Evolutionary conservation across 2,113 vertebrate genomes (phyloP).

Genomic region (Phylloscopus trochiloides): DNA sequence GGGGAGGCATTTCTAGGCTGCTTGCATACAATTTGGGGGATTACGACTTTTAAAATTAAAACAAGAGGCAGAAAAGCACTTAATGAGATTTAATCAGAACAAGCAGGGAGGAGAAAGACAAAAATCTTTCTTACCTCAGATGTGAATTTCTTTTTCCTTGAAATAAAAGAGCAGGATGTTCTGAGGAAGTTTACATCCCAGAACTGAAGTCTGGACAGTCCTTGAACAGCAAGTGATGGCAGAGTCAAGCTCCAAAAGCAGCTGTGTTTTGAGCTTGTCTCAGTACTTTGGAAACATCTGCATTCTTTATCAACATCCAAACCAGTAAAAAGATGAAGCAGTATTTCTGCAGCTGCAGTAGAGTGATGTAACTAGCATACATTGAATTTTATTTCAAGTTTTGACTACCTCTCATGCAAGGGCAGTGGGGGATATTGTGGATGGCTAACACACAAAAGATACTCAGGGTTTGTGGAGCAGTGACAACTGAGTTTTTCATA

Average conservation of each 20-base stretch:
- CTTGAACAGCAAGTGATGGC: conserved; percentile 49
- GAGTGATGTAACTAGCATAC: background rate
- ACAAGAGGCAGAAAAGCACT: background rate
- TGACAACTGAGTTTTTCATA: background rate
- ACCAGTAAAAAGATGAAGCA: conserved; percentile 25
- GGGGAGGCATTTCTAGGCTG: background rate
- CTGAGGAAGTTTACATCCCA: conserved; percentile 34
- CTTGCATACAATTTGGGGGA: background rate
- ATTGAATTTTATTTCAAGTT: conserved; percentile 20
- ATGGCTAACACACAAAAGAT: background rate
- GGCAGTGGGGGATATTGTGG: background rate
- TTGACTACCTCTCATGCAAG: background rate
- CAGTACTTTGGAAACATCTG: conserved; percentile 61
- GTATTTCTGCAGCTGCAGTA: conserved; percentile 45
- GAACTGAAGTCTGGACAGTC: conserved; percentile 49
- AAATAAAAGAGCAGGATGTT: conserved; percentile 45
- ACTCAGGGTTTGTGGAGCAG: background rate
- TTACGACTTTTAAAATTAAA: background rate
- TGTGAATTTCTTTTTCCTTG: conserved; percentile 1
- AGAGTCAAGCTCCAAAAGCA: conserved; percentile 37
- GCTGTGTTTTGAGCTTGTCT: conserved; percentile 50
- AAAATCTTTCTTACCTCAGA: conserved; percentile 19
- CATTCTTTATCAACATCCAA: conserved; percentile 56
- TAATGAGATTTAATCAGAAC: background rate
- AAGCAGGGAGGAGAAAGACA: background rate